Base-by-base conservation (phyloP, 2,888 invertebrate genomes). In the Diplazon laetatorius region DNA sequence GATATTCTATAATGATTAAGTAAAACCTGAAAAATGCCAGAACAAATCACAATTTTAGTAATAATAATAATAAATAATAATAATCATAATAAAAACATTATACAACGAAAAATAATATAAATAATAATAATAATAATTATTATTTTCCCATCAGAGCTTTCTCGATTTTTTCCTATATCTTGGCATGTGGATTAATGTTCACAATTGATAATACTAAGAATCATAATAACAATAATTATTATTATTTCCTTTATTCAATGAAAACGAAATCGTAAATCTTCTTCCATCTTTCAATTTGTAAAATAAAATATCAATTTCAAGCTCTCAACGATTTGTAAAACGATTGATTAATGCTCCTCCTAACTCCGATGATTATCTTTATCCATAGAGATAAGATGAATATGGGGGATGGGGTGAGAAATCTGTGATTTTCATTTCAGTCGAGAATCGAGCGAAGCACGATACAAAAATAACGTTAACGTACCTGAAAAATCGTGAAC, bases 401-500 rank as follows among this genome's bases (percentile, higher is more conserved):
- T 9, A 35, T 22, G 50, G 42, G 63, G 55, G 30, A 37, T 55
- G 25, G 62, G 55, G 74, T 70, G 52, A 50, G 50, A 78, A 65
- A 73, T 59, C 62, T 62, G 57, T 57, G 16, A 16, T 57, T 14
- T 30, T 57, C 20, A 65, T 73, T n/a, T n/a, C 20, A 30, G 35
- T 18, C 37, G 55, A 48, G 60, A 48, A 52, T 16, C 37, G 14
- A 8, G 65, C 46, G 35, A 55, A 71, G 60, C 70, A 66, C 62
- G 71, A 30, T 42, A 35, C 35, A 46, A 46, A 46, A 10, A 46
- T 30, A 14, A 35, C 39, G 46, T 39, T 46, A 60, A 70, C 74
- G 74, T 66, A 72, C 37, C 69, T 76, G 76, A 73, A 63, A 72
- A 73, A 80, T 80, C 59, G 65, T 30, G 8, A 57, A 72, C 79